A percentile compares a stretch with the other conserved stretches of the same genome.
Conservation (phyloP, 2,888 invertebrate species). For the Leuctra nigra region DNA sequence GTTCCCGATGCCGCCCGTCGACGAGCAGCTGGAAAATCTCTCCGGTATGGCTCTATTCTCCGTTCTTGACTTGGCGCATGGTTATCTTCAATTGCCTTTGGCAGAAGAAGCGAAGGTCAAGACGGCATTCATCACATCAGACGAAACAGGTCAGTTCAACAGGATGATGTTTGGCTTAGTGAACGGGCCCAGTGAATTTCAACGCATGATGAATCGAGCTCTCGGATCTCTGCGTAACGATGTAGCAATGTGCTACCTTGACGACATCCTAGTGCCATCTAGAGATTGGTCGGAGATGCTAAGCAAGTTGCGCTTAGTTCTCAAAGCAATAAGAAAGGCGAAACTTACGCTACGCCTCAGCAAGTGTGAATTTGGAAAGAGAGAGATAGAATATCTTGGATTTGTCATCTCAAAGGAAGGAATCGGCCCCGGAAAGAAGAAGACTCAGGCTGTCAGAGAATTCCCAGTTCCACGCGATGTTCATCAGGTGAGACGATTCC, state of each 20-base stretch:
- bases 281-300: conserved; percentile 31
- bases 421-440: conserved; percentile 29
- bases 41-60: conserved; percentile 23
- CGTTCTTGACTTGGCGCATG: conserved; percentile 28
- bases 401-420: conserved; percentile 31
- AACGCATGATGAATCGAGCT: conserved; percentile 32
- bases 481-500: no score
- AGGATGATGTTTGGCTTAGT: conserved; percentile 34
- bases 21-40: conserved; percentile 27
- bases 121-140: conserved; percentile 35
- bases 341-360: conserved; percentile 33
- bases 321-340: conserved; percentile 29
- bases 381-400: conserved; percentile 33
- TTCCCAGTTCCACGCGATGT: conserved; percentile 30
- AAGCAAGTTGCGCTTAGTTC: conserved; percentile 28
- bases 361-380: conserved; percentile 33
- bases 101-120: conserved; percentile 30
- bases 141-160: conserved; percentile 34
- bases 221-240: conserved; percentile 29
- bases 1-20: conserved; percentile 31
- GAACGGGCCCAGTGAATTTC: conserved; percentile 34
- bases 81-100: conserved; percentile 33
- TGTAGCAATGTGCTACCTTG: conserved; percentile 32
- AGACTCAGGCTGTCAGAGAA: conserved; percentile 29
- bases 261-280: conserved; percentile 32